Percentiles rank a stretch among this genome's conserved stretches.
phyloP scores from a whole-genome alignment of 2,797 vertebrate genomes.

The Enteromius treurensis region DNA sequence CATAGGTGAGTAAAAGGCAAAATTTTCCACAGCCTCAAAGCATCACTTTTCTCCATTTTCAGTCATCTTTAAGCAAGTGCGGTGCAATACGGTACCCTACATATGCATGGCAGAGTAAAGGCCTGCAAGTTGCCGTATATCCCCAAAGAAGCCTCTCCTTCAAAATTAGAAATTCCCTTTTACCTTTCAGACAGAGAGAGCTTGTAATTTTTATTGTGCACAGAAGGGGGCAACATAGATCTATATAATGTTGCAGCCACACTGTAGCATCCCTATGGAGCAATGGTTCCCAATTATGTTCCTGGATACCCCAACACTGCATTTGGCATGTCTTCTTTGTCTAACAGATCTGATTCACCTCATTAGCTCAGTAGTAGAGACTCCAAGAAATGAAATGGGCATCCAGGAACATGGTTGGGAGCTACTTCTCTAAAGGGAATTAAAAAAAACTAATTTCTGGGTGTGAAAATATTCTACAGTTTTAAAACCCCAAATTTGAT shows the following conservation, averaged over 20 bases:
- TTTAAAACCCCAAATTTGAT: not conserved
- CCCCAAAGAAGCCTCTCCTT: not conserved
- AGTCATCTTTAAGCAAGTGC: not conserved
- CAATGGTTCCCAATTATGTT: not conserved
- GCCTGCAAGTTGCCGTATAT: not conserved
- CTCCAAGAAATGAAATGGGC: not conserved
- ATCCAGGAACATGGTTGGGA: not conserved
- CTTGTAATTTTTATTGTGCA: constrained; percentile 35
- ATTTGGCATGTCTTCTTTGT: not conserved
- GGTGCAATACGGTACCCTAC: not conserved
- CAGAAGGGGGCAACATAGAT: constrained; percentile 55
- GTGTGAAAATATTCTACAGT: not conserved
- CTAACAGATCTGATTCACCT: not conserved
- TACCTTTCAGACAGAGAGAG: not conserved
- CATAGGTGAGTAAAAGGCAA: not conserved
- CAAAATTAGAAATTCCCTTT: not conserved
- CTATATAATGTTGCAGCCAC: constrained; percentile 2
- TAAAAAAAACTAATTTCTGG: not conserved
- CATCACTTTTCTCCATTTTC: not conserved
- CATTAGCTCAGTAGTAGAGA: not conserved
- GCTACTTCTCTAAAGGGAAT: not conserved
- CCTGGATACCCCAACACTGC: not conserved
- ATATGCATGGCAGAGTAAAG: not conserved
- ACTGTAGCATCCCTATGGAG: not conserved
- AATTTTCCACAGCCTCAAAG: not conserved